Percentiles rank a stretch among this genome's conserved stretches.
Conservation (phyloP, 2,888 invertebrate species). For the Apeira syringaria region DNA sequence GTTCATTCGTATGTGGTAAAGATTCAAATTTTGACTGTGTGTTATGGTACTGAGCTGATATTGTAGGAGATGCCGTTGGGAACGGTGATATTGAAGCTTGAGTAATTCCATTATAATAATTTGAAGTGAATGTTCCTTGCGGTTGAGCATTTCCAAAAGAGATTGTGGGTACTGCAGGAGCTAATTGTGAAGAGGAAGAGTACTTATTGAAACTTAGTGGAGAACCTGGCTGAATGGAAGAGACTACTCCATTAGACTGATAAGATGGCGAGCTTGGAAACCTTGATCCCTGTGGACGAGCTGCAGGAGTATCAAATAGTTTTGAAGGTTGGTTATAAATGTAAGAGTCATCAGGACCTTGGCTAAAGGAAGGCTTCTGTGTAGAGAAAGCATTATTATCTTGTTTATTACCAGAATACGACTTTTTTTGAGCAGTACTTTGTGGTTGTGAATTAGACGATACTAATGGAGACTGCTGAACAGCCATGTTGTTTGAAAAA, state of each 20-base stretch:
- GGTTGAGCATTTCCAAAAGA: slow-evolving; percentile 24
- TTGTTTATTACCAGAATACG: slow-evolving; percentile 13
- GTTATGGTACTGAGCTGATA: slow-evolving; percentile 24
- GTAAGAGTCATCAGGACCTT: slow-evolving; percentile 51
- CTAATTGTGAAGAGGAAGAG: slow-evolving; percentile 33
- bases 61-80: slow-evolving; percentile 41
- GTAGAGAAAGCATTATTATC: slow-evolving; percentile 20
- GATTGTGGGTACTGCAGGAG: slow-evolving; percentile 27
- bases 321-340: slow-evolving; percentile 58
- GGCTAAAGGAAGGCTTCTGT: slow-evolving; percentile 38
- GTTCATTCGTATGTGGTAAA: slow-evolving; percentile 21
- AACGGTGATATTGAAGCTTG: slow-evolving; percentile 59
- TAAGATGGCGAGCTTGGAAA: slow-evolving; percentile 43
- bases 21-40: no score
- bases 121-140: slow-evolving; percentile 11
- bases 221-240: slow-evolving; percentile 22
- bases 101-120: slow-evolving; percentile 46
- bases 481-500: slow-evolving; percentile 12
- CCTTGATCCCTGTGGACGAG: slow-evolving; percentile 33
- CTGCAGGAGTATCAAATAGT: slow-evolving; percentile 43
- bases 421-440: slow-evolving; percentile 12
- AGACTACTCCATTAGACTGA: slow-evolving; percentile 42
- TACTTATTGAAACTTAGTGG: slow-evolving; percentile 26
- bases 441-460: slow-evolving; percentile 15
- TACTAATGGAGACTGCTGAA: slow-evolving; percentile 12